A percentile compares a stretch with the other conserved stretches of the same genome.
Conservation (phyloP, 2,888 invertebrate genomes). For the Drosophila paracracens region DNA sequence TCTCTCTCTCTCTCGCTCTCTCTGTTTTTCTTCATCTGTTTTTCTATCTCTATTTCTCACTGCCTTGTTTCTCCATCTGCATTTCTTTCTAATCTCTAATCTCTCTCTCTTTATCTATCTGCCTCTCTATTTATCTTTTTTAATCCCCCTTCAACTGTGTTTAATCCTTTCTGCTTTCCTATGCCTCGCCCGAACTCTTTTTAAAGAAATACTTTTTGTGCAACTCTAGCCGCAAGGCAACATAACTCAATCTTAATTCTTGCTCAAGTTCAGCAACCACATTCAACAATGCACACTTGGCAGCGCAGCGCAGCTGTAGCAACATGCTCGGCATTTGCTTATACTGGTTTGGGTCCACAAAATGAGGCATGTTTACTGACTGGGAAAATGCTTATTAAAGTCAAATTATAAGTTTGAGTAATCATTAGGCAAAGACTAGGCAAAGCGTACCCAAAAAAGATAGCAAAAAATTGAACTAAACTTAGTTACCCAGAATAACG, state of each 20-base stretch:
- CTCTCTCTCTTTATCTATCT: background rate
- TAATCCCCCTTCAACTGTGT: no score
- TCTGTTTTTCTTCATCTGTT: background rate
- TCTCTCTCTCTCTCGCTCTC: background rate
- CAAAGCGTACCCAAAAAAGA: background rate
- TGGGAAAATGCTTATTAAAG: slow-evolving; percentile 69
- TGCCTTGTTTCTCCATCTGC: background rate
- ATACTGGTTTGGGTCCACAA: slow-evolving; percentile 14
- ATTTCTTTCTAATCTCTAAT: background rate
- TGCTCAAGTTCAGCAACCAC: background rate
- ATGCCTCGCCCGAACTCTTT: background rate
- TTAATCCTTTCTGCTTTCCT: background rate
- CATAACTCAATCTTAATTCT: background rate
- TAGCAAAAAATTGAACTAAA: background rate
- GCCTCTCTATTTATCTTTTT: no score
- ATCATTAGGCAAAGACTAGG: slow-evolving; percentile 54
- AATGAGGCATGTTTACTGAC: slow-evolving; percentile 10
- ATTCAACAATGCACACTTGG: slow-evolving; percentile 26
- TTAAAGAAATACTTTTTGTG: background rate
- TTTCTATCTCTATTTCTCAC: background rate
- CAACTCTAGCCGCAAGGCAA: background rate
- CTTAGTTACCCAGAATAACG: slow-evolving; percentile 30
- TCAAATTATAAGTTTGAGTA: slow-evolving; percentile 64
- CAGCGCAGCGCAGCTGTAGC: slow-evolving; percentile 1
- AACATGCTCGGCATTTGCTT: slow-evolving; percentile 10